These are phyloP conservation scores for Dione vanillae DNA, from an alignment of 2,888 invertebrate genomes.

Conservation along the genomic window DNA sequence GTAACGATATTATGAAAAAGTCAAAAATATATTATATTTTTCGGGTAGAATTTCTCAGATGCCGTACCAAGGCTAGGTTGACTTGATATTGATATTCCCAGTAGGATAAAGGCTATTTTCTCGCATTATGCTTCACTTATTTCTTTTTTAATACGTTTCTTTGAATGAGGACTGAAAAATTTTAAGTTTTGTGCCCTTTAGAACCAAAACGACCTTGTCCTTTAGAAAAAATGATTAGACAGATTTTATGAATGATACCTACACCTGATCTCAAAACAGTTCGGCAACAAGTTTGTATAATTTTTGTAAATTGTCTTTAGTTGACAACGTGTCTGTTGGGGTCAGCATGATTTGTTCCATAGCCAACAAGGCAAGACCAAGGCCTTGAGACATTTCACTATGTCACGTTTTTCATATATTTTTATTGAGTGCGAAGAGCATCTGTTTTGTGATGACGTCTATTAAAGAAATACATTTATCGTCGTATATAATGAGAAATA, in stretches of 20 bases:
- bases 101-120: conserved; percentile 71
- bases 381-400: conserved; percentile 68
- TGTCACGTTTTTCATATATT: conserved; percentile 62
- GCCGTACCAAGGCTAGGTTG: conserved; percentile 73
- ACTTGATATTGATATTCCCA: conserved; percentile 72
- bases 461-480: too few species aligned
- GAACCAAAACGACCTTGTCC: too few species aligned
- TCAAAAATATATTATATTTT: conserved; percentile 19
- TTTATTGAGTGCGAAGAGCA: conserved; percentile 62
- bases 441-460: conserved; percentile 64
- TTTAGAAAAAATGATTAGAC: too few species aligned
- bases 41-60: too few species aligned
- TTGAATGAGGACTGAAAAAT: too few species aligned
- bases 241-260: too few species aligned
- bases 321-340: conserved; percentile 63
- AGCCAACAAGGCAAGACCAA: conserved; percentile 74
- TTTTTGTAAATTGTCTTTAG: conserved; percentile 70
- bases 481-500: too few species aligned
- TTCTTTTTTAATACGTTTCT: conserved; percentile 62
- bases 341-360: conserved; percentile 73
- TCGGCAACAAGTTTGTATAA: conserved; percentile 68
- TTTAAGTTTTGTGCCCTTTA: too few species aligned
- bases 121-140: conserved; percentile 76
- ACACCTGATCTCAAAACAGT: conserved; percentile 74
- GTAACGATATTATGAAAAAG: conserved; percentile 14